Base-by-base conservation (phyloP, 2,797 vertebrate species). In the Todus mexicanus region DNA sequence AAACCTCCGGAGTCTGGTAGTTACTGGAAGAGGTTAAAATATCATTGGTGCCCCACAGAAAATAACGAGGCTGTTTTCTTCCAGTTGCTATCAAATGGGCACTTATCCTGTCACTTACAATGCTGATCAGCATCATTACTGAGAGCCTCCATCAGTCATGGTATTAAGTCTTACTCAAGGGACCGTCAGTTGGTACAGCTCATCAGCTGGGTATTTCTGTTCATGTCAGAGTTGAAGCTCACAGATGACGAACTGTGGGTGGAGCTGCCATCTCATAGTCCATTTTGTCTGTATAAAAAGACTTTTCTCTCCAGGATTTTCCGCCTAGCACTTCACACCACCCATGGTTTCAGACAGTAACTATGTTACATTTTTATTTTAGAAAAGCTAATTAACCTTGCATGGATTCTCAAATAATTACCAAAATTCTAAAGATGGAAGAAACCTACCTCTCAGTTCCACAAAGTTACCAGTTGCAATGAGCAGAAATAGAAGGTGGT, bases 311-410 rank as follows among this genome's bases (percentile, higher is more conserved):
- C 40, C 31, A 48, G 8, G 14, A 51, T 56, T 78, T 82, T 81
- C 47, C 86, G 47, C 50, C 40, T 8, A 25, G 54, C 29, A 17
- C 66, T 90, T 88, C 73, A 72, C 77, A 75, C 70, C 3, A 0
- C 70, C 77, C 60, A 90, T 66, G 14, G 38, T 35, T 94, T 66
- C 80, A 90, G 66, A 51, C 70, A 59, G 73, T 57, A 69, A 47
- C 59, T 87, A 29, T 35, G 57, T 38, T 35, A 20, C 2, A 27
- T 37, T 83, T 85, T 77, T 59, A 65, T 91, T 87, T 89, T 56
- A 60, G 53, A 60, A 29, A 25, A 86, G 29, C 33, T 81, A 54
- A 54, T 65, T 81, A 74, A 54, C 60, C 23, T 29, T 83, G 40
- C 33, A 6, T 18, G n/a, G 47, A 68, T 87, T 90, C 84, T 75